These are phyloP conservation scores for Phasianus colchicus DNA, from an alignment of 2,113 vertebrate genomes.

Conservation along the genomic window DNA sequence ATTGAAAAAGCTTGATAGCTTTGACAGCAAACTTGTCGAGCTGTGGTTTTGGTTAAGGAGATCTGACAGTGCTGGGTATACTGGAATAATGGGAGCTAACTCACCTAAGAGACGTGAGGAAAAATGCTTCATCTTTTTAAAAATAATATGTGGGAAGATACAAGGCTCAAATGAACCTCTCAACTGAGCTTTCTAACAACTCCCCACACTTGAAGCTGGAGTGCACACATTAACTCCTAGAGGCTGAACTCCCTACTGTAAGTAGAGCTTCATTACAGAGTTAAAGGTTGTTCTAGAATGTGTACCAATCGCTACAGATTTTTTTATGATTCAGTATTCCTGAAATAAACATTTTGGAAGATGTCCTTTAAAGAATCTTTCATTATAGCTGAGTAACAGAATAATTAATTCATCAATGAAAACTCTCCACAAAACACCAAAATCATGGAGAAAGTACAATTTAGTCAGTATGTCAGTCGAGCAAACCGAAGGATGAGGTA, in stretches of 20 bases:
- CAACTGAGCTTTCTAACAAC: not conserved
- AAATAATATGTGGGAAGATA: not conserved
- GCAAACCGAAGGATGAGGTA: not conserved
- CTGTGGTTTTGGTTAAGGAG: not conserved
- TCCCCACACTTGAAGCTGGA: not conserved
- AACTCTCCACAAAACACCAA: not conserved
- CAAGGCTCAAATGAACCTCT: not conserved
- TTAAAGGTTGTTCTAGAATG: fast-evolving
- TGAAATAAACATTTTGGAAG: not conserved
- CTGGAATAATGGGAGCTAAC: not conserved
- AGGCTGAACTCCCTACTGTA: not conserved
- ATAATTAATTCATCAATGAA: not conserved
- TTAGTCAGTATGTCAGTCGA: not conserved
- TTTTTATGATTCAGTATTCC: not conserved
- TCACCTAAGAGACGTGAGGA: not conserved
- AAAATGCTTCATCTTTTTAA: not conserved
- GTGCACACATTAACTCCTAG: not conserved
- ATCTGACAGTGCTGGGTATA: not conserved
- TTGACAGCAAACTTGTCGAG: not conserved
- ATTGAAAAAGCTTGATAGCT: not conserved
- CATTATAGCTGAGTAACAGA: not conserved
- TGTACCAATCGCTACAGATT: not conserved
- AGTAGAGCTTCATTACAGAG: not conserved
- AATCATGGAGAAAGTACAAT: not conserved
- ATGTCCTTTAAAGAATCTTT: not conserved